phyloP scores from a whole-genome alignment of 1,140 invertebrate genomes.

The Dryas iulia region DNA sequence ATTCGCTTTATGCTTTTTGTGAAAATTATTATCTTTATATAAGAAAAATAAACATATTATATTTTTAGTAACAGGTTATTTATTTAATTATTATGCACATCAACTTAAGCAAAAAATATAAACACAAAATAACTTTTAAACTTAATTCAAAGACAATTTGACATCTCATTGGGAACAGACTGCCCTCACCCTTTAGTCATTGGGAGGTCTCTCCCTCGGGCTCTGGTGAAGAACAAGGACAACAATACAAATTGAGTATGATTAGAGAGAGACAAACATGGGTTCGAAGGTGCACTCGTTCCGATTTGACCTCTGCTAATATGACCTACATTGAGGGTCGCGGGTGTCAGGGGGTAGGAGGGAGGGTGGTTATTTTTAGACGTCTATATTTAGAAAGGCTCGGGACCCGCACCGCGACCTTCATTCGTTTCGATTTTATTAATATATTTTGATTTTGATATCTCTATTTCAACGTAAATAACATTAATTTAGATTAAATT shows the following conservation, averaged over 20 bases:
- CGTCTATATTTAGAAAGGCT: conserved; percentile 59
- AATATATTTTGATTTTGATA: no score
- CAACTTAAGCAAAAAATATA: no score
- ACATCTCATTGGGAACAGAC: background rate
- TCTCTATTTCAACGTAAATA: background rate
- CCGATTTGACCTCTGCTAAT: conserved; percentile 17
- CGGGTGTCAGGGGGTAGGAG: conserved; percentile 12
- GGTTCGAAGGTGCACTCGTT: background rate
- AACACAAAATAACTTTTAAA: background rate
- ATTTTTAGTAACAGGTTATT: no score
- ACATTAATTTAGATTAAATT: conserved; percentile 5
- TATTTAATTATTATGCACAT: no score
- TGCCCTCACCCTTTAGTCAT: background rate
- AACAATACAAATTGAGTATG: background rate
- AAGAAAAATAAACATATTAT: no score
- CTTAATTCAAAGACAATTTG: background rate
- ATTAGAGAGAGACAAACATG: conserved; percentile 9
- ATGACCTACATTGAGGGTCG: conserved; percentile 45
- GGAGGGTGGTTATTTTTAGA: conserved; percentile 53
- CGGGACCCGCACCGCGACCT: conserved; percentile 43
- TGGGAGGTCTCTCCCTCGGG: background rate
- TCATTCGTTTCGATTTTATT: conserved; percentile 30
- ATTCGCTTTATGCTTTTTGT: no score
- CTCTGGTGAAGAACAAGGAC: background rate
- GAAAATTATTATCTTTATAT: no score